Conservation (phyloP, 2,888 invertebrate species). For the Caenorhabditis drosophilae region DNA sequence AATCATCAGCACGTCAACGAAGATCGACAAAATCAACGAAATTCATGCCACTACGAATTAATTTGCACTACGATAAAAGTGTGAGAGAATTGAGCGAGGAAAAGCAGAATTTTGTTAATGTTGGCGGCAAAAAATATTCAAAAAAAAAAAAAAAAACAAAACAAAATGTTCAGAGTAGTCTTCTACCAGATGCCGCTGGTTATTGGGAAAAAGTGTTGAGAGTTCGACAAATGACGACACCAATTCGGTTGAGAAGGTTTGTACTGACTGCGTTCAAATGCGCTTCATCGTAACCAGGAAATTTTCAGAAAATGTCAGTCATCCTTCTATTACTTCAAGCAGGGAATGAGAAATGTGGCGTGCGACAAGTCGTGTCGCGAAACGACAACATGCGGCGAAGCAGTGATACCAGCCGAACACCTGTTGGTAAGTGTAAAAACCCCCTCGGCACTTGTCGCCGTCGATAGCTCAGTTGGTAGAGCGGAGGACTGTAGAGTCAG, state of each 20-base stretch:
- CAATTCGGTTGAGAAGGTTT: slow-evolving; percentile 46
- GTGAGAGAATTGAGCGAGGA: slow-evolving; percentile 39
- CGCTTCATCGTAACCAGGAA: neutral
- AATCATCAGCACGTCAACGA: slow-evolving; percentile 8
- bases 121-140: slow-evolving; percentile 5
- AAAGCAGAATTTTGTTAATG: slow-evolving; percentile 50
- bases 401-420: slow-evolving; percentile 88
- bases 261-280: too few species aligned
- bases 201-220: slow-evolving; percentile 54
- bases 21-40: slow-evolving; percentile 8
- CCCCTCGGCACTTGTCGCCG: slow-evolving; percentile 16
- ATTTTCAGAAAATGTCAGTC: slow-evolving; percentile 44
- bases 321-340: slow-evolving; percentile 46
- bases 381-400: slow-evolving; percentile 91
- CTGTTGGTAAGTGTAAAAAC: slow-evolving; percentile 86
- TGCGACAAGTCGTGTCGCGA: slow-evolving; percentile 67
- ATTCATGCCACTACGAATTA: slow-evolving; percentile 47
- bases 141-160: neutral
- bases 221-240: slow-evolving; percentile 34
- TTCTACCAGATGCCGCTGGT: slow-evolving; percentile 54
- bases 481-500: slow-evolving; percentile 47
- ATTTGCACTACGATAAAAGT: slow-evolving; percentile 51
- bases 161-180: slow-evolving; percentile 34
- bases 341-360: slow-evolving; percentile 40
- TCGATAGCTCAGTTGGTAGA: slow-evolving; percentile 54